These are phyloP conservation scores for Aphodius granarius DNA, from an alignment of 2,888 invertebrate genomes.

Conservation along the genomic window DNA sequence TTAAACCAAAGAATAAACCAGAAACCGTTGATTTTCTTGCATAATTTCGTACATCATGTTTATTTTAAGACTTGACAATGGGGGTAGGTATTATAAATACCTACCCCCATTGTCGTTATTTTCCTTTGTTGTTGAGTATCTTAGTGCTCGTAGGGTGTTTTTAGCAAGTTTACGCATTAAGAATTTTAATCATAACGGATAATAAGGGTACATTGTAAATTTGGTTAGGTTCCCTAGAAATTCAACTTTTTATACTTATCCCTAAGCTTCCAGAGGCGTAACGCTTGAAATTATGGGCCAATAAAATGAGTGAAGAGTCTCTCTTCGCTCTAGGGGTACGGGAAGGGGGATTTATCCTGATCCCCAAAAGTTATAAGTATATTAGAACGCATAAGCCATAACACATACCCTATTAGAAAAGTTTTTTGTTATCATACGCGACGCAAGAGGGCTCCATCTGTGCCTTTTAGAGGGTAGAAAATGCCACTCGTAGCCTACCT, in stretches of 20 bases:
- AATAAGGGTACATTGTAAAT: not conserved
- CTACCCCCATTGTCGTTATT: too few relatives aligned
- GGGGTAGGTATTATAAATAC: not conserved
- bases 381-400: constrained; percentile 35
- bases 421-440: constrained; percentile 35
- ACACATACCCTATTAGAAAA: constrained; percentile 37
- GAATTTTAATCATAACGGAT: not conserved
- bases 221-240: not conserved
- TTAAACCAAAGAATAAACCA: too few relatives aligned
- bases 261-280: not conserved
- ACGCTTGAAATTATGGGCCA: constrained; percentile 22
- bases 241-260: not conserved
- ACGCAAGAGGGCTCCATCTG: constrained; percentile 29
- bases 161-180: not conserved
- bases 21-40: too few relatives aligned
- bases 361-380: constrained; percentile 31
- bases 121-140: not conserved
- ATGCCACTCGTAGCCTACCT: constrained; percentile 27
- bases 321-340: not conserved
- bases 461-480: too few relatives aligned
- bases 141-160: not conserved
- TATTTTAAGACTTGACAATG: too few relatives aligned
- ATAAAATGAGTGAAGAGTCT: constrained; percentile 20
- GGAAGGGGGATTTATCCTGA: constrained; percentile 18
- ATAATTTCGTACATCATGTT: too few relatives aligned